Percentiles rank a stretch among this genome's conserved stretches.
These are phyloP conservation scores for Athrips mouffetella DNA, from an alignment of 2,888 invertebrate species.

Conservation along the genomic window DNA sequence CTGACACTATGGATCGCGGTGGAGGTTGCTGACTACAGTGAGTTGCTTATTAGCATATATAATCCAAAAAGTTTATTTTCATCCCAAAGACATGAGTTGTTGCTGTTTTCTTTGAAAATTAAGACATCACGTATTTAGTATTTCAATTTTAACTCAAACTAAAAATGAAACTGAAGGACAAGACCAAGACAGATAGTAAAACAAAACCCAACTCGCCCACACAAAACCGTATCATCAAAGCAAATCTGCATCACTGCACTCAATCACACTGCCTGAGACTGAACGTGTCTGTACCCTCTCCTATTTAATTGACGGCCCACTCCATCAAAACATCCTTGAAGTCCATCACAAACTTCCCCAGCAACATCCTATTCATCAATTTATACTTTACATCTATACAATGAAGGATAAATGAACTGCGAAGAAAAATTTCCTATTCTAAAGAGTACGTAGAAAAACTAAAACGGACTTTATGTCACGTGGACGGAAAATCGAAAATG, in stretches of 20 bases:
- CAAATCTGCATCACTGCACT: constrained; percentile 69
- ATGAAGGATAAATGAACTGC: constrained; percentile 33
- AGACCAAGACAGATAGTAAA: constrained; percentile 9
- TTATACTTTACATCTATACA: constrained; percentile 36
- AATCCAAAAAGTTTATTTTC: too few relatives aligned
- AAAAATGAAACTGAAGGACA: background rate
- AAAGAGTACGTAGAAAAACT: constrained; percentile 30
- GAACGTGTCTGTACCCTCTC: constrained; percentile 60
- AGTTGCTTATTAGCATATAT: too few relatives aligned
- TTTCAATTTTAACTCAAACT: background rate
- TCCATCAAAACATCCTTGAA: constrained; percentile 70
- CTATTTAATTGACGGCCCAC: constrained; percentile 73
- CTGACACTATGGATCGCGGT: too few relatives aligned
- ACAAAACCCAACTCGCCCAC: constrained; percentile 22
- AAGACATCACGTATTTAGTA: too few relatives aligned
- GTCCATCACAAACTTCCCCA: constrained; percentile 37
- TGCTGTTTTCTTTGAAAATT: too few relatives aligned
- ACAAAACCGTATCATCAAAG: constrained; percentile 44
- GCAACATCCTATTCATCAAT: constrained; percentile 29
- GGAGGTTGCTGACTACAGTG: too few relatives aligned
- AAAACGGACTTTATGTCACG: constrained; percentile 31
- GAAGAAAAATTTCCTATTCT: constrained; percentile 39
- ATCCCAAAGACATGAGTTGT: too few relatives aligned
- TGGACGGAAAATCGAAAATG: background rate
- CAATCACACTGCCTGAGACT: constrained; percentile 70